Percentiles rank a stretch among this genome's conserved stretches.
phyloP scores from a whole-genome alignment of 1,140 invertebrate species.

The Hycleus phaleratus region DNA sequence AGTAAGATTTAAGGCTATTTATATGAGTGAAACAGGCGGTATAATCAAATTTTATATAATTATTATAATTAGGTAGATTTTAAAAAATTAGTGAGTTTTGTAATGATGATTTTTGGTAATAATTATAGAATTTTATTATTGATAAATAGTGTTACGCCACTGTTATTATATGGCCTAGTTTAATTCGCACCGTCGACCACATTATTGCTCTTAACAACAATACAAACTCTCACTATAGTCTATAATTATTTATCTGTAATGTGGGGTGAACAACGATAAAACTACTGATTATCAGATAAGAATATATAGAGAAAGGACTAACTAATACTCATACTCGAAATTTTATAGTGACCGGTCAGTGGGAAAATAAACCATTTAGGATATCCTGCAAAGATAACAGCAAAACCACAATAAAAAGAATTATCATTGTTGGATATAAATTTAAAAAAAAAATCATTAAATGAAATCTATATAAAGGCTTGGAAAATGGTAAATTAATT shows the following conservation, averaged over 20 bases:
- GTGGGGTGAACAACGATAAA: slow-evolving; percentile 13
- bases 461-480: neutral
- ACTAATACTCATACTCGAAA: neutral
- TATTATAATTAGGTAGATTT: too few species aligned
- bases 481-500: neutral
- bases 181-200: slow-evolving; percentile 10
- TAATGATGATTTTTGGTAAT: too few species aligned
- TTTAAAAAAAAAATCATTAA: neutral
- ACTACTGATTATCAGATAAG: slow-evolving; percentile 7
- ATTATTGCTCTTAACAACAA: slow-evolving; percentile 13
- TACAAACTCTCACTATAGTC: slow-evolving; percentile 1
- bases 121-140: too few species aligned
- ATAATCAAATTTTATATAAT: too few species aligned
- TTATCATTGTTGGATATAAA: neutral
- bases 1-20: too few species aligned
- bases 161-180: neutral
- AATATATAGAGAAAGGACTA: neutral
- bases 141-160: too few species aligned
- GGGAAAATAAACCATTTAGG: slow-evolving; percentile 15
- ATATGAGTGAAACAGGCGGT: too few species aligned
- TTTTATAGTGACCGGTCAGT: neutral
- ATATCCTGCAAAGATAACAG: slow-evolving; percentile 12
- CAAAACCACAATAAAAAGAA: neutral
- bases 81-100: too few species aligned
- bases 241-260: slow-evolving; percentile 17